A percentile compares a stretch with the other conserved stretches of the same genome.
Conservation (phyloP, 2,888 invertebrate genomes). For the Papilio demoleus region DNA sequence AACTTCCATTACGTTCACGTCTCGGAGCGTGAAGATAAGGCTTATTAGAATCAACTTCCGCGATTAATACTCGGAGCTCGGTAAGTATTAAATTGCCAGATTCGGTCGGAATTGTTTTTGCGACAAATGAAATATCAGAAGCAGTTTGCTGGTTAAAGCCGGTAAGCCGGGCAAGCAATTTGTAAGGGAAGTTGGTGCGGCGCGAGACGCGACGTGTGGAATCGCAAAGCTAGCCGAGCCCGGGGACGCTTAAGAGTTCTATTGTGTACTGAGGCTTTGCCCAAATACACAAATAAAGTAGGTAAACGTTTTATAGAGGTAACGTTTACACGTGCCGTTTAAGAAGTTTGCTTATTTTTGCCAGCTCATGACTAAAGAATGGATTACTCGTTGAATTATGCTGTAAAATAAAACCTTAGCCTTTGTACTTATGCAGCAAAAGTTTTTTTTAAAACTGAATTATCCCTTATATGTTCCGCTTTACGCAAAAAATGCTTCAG, state of each 20-base stretch:
- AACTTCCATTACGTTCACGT: slow-evolving; percentile 27
- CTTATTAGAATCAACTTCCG: slow-evolving; percentile 36
- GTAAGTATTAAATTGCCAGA: slow-evolving; percentile 40
- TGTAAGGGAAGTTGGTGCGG: slow-evolving; percentile 44
- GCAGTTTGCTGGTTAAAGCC: slow-evolving; percentile 40
- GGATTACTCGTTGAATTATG: not conserved
- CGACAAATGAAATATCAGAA: slow-evolving; percentile 40
- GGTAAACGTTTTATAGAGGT: slow-evolving; percentile 33
- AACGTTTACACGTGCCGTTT: slow-evolving; percentile 27
- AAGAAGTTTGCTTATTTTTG: slow-evolving; percentile 15
- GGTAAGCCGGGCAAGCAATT: slow-evolving; percentile 44
- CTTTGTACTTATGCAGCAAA: no score
- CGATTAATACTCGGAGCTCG: slow-evolving; percentile 33
- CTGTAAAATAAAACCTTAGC: not conserved
- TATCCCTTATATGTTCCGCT: no score
- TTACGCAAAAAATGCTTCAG: no score
- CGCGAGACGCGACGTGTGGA: slow-evolving; percentile 39
- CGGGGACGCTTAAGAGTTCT: slow-evolving; percentile 35
- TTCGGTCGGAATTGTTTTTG: slow-evolving; percentile 38
- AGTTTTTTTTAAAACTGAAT: no score
- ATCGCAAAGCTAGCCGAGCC: slow-evolving; percentile 37
- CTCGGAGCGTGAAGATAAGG: slow-evolving; percentile 39
- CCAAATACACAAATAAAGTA: slow-evolving; percentile 34
- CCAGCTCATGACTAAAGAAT: slow-evolving; percentile 6
- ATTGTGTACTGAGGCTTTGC: slow-evolving; percentile 31